A percentile compares a stretch with the other conserved stretches of the same genome.
Evolutionary conservation across 2,113 vertebrate genomes (phyloP).

Genomic region (Colinus virginianus): DNA sequence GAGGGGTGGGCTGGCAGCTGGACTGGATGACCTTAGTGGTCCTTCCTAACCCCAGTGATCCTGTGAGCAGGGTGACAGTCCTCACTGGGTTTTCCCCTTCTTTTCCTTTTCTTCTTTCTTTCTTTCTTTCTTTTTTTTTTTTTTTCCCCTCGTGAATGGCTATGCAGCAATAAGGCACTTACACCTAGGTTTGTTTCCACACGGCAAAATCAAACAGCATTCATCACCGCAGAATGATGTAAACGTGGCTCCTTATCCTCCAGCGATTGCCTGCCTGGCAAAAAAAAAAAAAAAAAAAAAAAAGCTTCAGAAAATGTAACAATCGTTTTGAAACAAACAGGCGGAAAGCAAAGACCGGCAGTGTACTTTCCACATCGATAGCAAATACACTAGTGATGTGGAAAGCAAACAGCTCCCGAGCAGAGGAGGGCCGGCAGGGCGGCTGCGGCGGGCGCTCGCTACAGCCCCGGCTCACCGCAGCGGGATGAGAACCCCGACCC

Average conservation of each 20-base stretch:
- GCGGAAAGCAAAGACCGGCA: slow-evolving; percentile 64
- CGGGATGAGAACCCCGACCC: too few relatives aligned
- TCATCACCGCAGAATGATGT: slow-evolving; percentile 25
- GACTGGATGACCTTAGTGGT: too few relatives aligned
- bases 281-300: not conserved
- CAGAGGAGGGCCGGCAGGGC: not conserved
- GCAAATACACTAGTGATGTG: slow-evolving; percentile 55
- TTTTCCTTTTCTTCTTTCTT: not conserved
- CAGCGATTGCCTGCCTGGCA: slow-evolving; percentile 41
- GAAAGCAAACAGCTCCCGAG: slow-evolving; percentile 56
- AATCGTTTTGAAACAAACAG: slow-evolving; percentile 62
- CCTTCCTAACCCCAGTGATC: too few relatives aligned
- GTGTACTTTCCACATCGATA: slow-evolving; percentile 70
- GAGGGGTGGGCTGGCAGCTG: too few relatives aligned
- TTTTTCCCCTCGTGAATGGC: too few relatives aligned
- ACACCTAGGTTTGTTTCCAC: slow-evolving; percentile 43
- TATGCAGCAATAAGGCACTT: not conserved
- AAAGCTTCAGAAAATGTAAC: slow-evolving; percentile 48
- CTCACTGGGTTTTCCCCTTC: not conserved
- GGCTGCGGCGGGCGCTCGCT: not conserved
- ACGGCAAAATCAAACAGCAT: slow-evolving; percentile 30
- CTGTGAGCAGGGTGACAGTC: not conserved
- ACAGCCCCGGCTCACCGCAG: not conserved
- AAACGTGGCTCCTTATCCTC: slow-evolving; percentile 58
- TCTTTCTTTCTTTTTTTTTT: not conserved